These are phyloP conservation scores for Sus cebifrons DNA, from an alignment of 2,797 vertebrate genomes.

Conservation along the genomic window DNA sequence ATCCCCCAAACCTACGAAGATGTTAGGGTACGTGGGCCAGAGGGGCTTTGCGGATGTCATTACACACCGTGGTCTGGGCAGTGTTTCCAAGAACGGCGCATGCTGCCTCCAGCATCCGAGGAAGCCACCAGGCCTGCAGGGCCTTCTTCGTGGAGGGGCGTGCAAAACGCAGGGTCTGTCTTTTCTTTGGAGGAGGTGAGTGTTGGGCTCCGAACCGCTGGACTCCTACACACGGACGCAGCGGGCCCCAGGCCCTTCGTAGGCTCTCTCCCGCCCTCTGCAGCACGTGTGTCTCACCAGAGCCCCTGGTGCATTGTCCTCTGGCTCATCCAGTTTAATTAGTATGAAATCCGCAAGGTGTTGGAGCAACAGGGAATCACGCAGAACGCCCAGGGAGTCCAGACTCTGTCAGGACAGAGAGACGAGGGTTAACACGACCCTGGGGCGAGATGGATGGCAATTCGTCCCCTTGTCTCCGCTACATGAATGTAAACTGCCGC, in stretches of 20 bases:
- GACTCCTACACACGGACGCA: background rate
- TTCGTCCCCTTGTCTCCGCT: background rate
- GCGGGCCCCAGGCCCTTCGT: background rate
- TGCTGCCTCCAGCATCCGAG: background rate
- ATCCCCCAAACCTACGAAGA: background rate
- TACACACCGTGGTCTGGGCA: background rate
- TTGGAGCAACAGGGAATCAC: background rate
- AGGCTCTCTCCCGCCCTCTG: background rate
- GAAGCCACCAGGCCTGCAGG: too few relatives aligned
- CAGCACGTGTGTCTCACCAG: background rate
- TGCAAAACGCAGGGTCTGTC: background rate
- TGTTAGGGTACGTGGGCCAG: background rate
- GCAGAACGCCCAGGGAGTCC: background rate
- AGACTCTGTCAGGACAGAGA: background rate
- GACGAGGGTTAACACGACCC: background rate
- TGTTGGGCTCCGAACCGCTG: background rate
- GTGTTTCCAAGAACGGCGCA: fast-evolving
- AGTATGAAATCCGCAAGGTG: background rate
- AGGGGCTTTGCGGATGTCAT: background rate
- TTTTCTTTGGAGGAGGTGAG: background rate
- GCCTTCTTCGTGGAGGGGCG: background rate
- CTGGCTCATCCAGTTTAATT: background rate
- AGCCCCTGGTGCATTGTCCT: background rate
- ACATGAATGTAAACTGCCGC: background rate
- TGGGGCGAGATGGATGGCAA: background rate